Evolutionary conservation across 2,888 invertebrate species (phyloP).

Genomic region (Steinernema scapterisci): DNA sequence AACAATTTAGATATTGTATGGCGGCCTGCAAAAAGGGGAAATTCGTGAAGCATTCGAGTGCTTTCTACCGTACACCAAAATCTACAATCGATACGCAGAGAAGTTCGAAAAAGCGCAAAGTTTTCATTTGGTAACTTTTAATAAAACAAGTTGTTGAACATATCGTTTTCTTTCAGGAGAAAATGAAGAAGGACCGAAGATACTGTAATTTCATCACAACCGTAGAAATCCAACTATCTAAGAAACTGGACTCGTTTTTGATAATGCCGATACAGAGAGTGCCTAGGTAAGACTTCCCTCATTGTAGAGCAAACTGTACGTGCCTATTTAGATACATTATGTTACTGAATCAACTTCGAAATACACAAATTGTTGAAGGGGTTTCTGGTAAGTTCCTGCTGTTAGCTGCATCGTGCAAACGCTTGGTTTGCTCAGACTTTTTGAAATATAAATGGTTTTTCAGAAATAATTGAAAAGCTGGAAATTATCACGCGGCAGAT

Average conservation of each 20-base stretch:
- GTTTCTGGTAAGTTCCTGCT: not conserved
- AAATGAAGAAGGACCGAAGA: not conserved
- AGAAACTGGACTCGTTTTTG: not conserved
- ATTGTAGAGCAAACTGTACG: not conserved
- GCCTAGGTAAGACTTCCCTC: not conserved
- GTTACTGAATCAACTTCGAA: not conserved
- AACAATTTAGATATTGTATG: not conserved
- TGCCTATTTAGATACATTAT: not conserved
- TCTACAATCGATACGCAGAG: conserved; percentile 15
- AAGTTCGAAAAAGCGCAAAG: conserved; percentile 6
- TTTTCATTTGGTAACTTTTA: not conserved
- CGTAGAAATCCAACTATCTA: not conserved
- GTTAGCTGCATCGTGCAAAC: not conserved
- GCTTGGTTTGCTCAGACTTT: no score
- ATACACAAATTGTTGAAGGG: not conserved
- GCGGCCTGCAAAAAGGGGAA: not conserved
- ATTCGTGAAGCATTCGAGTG: not conserved
- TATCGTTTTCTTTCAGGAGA: not conserved
- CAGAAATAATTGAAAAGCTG: not conserved
- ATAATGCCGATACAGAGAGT: conserved; percentile 21
- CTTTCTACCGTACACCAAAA: not conserved
- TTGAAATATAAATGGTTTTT: no score
- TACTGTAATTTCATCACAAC: not conserved
- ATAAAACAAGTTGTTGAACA: no score
- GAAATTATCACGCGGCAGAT: not conserved